Evolutionary conservation across 2,888 invertebrate species (phyloP).

Genomic region (Drosophila macrospina): DNA sequence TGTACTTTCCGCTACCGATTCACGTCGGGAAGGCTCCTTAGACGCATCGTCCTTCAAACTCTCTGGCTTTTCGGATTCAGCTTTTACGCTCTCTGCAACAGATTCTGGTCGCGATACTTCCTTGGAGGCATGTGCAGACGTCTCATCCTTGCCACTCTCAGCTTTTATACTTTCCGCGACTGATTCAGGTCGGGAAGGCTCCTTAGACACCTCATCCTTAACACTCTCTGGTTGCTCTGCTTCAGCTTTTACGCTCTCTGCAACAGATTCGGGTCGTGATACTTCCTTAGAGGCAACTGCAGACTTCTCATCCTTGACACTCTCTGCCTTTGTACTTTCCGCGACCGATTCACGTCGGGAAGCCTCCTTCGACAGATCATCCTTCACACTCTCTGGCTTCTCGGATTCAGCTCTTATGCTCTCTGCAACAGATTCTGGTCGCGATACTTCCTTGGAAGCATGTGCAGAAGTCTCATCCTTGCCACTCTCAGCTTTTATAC

Average conservation of each 20-base stretch:
- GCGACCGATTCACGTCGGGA: slow-evolving; percentile 71
- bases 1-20: slow-evolving; percentile 36
- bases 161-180: slow-evolving; percentile 26
- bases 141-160: slow-evolving; percentile 34
- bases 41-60: slow-evolving; percentile 32
- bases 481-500: slow-evolving; percentile 28
- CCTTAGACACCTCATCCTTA: slow-evolving; percentile 40
- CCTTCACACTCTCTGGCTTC: slow-evolving; percentile 39
- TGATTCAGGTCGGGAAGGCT: slow-evolving; percentile 27
- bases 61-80: slow-evolving; percentile 27
- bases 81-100: slow-evolving; percentile 31
- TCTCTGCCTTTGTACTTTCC: neutral
- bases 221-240: slow-evolving; percentile 22
- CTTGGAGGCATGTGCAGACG: slow-evolving; percentile 35
- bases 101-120: slow-evolving; percentile 31
- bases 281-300: neutral
- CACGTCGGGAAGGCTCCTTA: slow-evolving; percentile 38
- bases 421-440: slow-evolving; percentile 43
- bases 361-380: slow-evolving; percentile 38
- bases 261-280: neutral
- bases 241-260: slow-evolving; percentile 19
- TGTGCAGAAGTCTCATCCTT: slow-evolving; percentile 30
- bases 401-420: slow-evolving; percentile 31
- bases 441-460: slow-evolving; percentile 42
- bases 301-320: neutral